These are phyloP conservation scores for Noctua janthe DNA, from an alignment of 2,888 invertebrate genomes.

Conservation along the genomic window DNA sequence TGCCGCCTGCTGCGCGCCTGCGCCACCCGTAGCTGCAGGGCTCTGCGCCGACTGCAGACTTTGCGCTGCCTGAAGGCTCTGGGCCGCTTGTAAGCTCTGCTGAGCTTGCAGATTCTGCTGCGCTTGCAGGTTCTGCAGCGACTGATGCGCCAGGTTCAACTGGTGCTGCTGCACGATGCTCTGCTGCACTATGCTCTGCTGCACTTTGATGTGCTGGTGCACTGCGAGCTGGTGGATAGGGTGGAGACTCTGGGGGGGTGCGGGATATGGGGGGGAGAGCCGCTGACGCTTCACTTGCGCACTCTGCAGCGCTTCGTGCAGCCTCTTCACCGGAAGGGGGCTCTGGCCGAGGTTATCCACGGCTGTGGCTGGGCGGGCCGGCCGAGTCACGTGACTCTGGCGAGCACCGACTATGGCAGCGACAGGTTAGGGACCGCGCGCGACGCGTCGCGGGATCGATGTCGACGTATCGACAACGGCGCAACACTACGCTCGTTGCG, in stretches of 20 bases:
- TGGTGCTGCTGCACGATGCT: slow-evolving; percentile 89
- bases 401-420: slow-evolving; percentile 88
- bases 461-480: slow-evolving; percentile 81
- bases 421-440: slow-evolving; percentile 85
- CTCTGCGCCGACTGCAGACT: slow-evolving; percentile 79
- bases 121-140: slow-evolving; percentile 85
- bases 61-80: slow-evolving; percentile 76
- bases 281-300: slow-evolving; percentile 91
- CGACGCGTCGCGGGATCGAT: slow-evolving; percentile 83
- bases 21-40: slow-evolving; percentile 84
- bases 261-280: slow-evolving; percentile 91
- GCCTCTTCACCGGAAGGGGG: slow-evolving; percentile 90
- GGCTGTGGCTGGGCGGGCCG: slow-evolving; percentile 89
- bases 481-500: slow-evolving; percentile 78
- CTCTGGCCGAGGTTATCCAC: slow-evolving; percentile 91
- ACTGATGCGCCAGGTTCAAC: slow-evolving; percentile 87
- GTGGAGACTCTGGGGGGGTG: slow-evolving; percentile 86
- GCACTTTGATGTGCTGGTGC: slow-evolving; percentile 88
- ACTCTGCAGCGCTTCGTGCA: slow-evolving; percentile 91
- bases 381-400: slow-evolving; percentile 90
- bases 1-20: slow-evolving; percentile 82
- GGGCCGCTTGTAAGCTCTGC: slow-evolving; percentile 79
- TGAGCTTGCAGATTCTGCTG: slow-evolving; percentile 81
- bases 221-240: slow-evolving; percentile 87
- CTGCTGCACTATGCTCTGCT: slow-evolving; percentile 88